A percentile compares a stretch with the other conserved stretches of the same genome.
These are phyloP conservation scores for Liasis olivaceus DNA, from an alignment of 2,797 vertebrate species.

Conservation along the genomic window DNA sequence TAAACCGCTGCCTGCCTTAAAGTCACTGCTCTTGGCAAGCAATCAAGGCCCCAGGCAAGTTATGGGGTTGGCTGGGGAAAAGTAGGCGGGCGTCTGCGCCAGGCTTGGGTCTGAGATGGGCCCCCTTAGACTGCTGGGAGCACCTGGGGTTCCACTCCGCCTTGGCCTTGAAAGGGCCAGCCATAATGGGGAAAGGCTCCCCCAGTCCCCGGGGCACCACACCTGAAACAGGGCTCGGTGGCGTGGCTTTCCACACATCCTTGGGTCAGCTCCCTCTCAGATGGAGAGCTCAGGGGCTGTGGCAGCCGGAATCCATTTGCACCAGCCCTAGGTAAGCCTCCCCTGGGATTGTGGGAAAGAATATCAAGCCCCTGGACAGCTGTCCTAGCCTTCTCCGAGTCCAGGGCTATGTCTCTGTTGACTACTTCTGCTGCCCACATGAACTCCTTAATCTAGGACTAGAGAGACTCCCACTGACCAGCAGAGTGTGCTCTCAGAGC, in stretches of 20 bases:
- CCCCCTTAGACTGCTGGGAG: background rate
- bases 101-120: background rate
- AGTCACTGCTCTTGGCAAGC: background rate
- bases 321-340: background rate
- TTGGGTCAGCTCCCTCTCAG: background rate
- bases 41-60: background rate
- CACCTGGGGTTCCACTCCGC: background rate
- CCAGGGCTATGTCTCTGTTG: background rate
- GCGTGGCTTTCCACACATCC: background rate
- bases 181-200: too few species aligned
- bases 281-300: background rate
- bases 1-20: conserved; percentile 39
- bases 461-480: background rate
- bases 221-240: background rate
- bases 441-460: background rate
- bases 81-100: background rate
- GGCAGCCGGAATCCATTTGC: background rate
- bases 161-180: background rate
- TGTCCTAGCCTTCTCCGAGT: background rate
- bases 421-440: background rate
- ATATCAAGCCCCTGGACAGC: background rate
- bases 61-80: background rate
- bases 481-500: conserved; percentile 9
- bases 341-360: background rate
- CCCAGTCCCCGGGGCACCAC: background rate